These are phyloP conservation scores for Drosophila pachea DNA, from an alignment of 1,140 invertebrate species.

Conservation along the genomic window DNA sequence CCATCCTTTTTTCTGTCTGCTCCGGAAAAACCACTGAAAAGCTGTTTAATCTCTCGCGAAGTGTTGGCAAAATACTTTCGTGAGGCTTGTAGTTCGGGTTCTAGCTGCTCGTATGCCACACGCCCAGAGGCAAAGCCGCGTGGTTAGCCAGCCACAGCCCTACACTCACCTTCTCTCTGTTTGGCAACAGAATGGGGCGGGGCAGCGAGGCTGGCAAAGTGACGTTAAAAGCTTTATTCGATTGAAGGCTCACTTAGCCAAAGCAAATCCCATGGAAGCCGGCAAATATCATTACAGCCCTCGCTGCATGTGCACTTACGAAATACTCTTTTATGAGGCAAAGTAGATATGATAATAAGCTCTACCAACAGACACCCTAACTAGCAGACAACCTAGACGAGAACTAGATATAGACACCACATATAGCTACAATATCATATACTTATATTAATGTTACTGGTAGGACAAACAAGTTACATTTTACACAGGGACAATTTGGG, in stretches of 20 bases:
- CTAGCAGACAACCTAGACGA: no score
- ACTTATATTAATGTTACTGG: no score
- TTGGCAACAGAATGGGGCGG: no score
- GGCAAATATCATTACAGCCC: background rate
- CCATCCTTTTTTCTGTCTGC: no score
- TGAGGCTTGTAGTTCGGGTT: constrained; percentile 16
- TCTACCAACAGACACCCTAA: no score
- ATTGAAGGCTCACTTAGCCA: constrained; percentile 37
- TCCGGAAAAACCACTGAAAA: constrained; percentile 36
- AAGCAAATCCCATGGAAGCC: constrained; percentile 32
- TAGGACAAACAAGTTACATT: background rate
- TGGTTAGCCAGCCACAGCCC: no score
- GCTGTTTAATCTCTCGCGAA: constrained; percentile 49
- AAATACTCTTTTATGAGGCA: no score
- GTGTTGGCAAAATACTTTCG: constrained; percentile 50
- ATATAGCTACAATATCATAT: no score
- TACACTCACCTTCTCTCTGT: no score
- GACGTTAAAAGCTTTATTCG: constrained; percentile 43
- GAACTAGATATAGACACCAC: no score
- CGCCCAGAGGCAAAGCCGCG: constrained; percentile 2
- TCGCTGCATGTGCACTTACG: no score
- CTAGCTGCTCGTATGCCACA: constrained; percentile 12
- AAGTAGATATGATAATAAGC: no score
- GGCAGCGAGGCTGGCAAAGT: background rate
- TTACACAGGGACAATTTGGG: background rate